Percentiles rank a stretch among this genome's conserved stretches.
These are phyloP conservation scores for Drosophila sechellia DNA, from an alignment of 1,140 invertebrate genomes.

Conservation along the genomic window DNA sequence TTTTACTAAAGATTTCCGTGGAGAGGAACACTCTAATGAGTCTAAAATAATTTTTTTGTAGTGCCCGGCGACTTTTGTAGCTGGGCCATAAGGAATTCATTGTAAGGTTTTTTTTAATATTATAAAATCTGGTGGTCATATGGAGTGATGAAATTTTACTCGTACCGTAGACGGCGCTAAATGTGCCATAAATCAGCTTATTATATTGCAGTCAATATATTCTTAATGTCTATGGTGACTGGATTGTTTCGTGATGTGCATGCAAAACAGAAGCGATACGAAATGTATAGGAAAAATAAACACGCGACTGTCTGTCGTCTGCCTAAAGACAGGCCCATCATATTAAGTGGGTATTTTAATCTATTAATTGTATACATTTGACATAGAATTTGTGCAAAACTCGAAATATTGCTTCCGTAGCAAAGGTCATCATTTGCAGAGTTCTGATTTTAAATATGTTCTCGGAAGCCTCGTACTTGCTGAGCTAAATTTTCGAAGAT, in stretches of 20 bases:
- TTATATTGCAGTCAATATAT: conserved; percentile 42
- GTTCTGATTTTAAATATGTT: not conserved
- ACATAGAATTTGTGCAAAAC: not conserved
- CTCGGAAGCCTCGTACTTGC: not conserved
- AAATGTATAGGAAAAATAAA: conserved; percentile 8
- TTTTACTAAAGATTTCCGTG: conserved; percentile 85
- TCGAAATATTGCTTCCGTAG: no score
- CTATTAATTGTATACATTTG: conserved; percentile 3
- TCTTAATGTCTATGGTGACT: conserved; percentile 30
- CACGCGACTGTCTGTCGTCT: conserved; percentile 44
- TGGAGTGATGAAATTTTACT: conserved; percentile 23
- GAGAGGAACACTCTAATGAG: conserved; percentile 84
- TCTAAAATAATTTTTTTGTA: conserved; percentile 81
- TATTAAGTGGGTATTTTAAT: conserved; percentile 24
- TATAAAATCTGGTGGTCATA: not conserved
- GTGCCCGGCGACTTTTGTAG: conserved; percentile 9
- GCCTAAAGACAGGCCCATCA: conserved; percentile 28
- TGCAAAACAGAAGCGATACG: conserved; percentile 18
- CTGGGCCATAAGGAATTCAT: conserved; percentile 34
- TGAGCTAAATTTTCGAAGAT: not conserved
- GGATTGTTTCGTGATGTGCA: conserved; percentile 41
- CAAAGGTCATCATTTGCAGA: not conserved
- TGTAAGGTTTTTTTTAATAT: not conserved
- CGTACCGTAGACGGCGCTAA: conserved; percentile 14
- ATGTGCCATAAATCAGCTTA: conserved; percentile 44